phyloP scores from a whole-genome alignment of 2,888 invertebrate genomes.

The Ephialtes manifestator region DNA sequence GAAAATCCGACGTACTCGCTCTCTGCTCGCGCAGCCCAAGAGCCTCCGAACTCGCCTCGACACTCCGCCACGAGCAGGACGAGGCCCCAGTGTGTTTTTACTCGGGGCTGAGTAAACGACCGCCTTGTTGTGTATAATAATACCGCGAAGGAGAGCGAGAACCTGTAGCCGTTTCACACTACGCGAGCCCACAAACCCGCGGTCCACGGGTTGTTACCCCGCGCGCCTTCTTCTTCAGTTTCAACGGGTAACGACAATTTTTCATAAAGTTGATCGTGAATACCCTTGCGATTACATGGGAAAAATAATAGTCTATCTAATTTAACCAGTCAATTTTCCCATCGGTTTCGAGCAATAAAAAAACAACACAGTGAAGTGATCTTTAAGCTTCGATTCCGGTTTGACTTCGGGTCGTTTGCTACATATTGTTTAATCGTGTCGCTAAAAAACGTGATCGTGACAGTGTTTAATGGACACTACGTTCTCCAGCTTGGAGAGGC shows the following conservation, averaged over 20 bases:
- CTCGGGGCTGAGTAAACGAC: slow-evolving; percentile 91
- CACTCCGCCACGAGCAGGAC: slow-evolving; percentile 76
- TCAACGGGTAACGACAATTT: slow-evolving; percentile 16
- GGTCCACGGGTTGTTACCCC: not conserved
- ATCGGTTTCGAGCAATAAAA: not conserved
- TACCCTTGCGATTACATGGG: slow-evolving; percentile 1
- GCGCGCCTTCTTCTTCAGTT: slow-evolving; percentile 12
- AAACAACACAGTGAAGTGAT: slow-evolving; percentile 39
- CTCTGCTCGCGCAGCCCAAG: slow-evolving; percentile 68
- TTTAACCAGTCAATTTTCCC: not conserved
- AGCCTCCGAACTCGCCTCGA: slow-evolving; percentile 69
- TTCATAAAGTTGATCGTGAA: not conserved
- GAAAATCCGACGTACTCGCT: slow-evolving; percentile 59
- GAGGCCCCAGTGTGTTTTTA: slow-evolving; percentile 84
- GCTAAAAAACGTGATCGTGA: slow-evolving; percentile 18
- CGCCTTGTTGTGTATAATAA: slow-evolving; percentile 94
- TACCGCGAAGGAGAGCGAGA: slow-evolving; percentile 83
- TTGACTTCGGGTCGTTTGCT: not conserved
- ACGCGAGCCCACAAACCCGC: not conserved
- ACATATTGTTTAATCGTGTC: not conserved
- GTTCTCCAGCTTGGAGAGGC: not conserved
- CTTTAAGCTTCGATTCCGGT: not conserved
- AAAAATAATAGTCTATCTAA: not conserved
- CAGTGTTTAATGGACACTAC: not conserved
- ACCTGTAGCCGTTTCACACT: slow-evolving; percentile 13